Percentiles rank a stretch among this genome's conserved stretches.
Conservation (phyloP, 2,797 vertebrate genomes). For the Microctenopoma stevenorrisi region DNA sequence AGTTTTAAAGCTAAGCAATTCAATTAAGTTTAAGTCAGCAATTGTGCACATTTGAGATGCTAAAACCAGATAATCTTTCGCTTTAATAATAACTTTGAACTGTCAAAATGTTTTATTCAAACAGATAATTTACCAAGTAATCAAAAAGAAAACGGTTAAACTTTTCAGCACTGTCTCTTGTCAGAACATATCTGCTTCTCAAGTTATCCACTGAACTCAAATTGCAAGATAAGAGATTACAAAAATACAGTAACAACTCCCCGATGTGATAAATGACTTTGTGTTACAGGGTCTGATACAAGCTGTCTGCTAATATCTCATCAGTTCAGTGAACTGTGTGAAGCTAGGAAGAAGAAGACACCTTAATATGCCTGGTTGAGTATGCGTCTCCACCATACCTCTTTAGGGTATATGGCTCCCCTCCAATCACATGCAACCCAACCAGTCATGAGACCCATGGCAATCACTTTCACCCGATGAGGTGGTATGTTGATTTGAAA, state of each 20-base stretch:
- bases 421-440: conserved; percentile 70
- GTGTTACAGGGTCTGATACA: conserved; percentile 15
- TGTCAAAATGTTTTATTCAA: not conserved
- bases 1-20: not conserved
- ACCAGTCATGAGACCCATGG: conserved; percentile 59
- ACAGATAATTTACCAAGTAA: not conserved
- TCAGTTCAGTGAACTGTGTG: conserved; percentile 18
- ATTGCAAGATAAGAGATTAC: conserved; percentile 11
- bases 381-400: conserved; percentile 16
- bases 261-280: conserved; percentile 25
- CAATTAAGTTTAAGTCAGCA: not conserved
- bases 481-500: conserved; percentile 63
- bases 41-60: not conserved
- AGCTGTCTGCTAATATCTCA: conserved; percentile 28
- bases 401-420: conserved; percentile 28
- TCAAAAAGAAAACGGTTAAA: not conserved
- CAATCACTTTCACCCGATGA: conserved; percentile 59
- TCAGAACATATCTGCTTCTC: conserved; percentile 13
- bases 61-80: not conserved
- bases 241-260: conserved; percentile 13
- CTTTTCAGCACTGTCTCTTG: not conserved
- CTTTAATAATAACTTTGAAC: not conserved
- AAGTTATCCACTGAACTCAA: conserved; percentile 18
- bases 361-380: conserved; percentile 5
- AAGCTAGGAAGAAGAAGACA: not conserved